Base-by-base conservation (phyloP, 2,888 invertebrate species). In the Mesorhabditis sp. region DNA sequence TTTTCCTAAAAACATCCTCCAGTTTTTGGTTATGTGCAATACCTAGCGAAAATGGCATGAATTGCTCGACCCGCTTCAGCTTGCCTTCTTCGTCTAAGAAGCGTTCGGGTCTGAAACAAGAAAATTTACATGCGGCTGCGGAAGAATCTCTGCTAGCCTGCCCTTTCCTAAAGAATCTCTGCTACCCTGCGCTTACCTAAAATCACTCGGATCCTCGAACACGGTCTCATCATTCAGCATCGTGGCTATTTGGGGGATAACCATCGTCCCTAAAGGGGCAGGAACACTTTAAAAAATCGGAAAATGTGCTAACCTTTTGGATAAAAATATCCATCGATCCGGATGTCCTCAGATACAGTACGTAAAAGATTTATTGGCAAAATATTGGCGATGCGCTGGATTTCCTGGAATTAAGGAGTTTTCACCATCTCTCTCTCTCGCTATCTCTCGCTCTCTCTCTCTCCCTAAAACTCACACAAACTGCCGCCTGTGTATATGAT, bases 381-480 rank as follows among this genome's bases (percentile, higher is more conserved):
- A 65, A 86, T 84, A 65, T 84, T 85, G 68, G 82, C 86, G 10
- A 84, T 74, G 42, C 86, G 78, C 72, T 86, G 84, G 50, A 85
- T 80, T 69, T 86, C 86, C 72, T 79, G 62, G 67, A 82, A 68
- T 13, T 42, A 62, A 43, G n/a, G 5, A 4, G 5, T 45, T 45
- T 4, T 6, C 0, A 15, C 28, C 28, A 28, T 28, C 28, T 28
- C 28, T n/a, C 15, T 62, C 63, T n/a, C 7, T 10, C 7, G 1
- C 58, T n/a, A 1, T 13, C n/a, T 50, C n/a, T 50, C 7, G 1
- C 58, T 10, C n/a, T 50, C n/a, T 50, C 58, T 50, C 58, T 50
- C 10, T 5, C 6, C n/a, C 42, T 13, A n/a, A 3, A 44, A 69
- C 73, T 72, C 50, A 80, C 82, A 74, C 78, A 80, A 50, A 84